Percentiles rank a stretch among this genome's conserved stretches.
Conservation (phyloP, 2,797 vertebrate species). For the Arnoldichthys spilopterus region DNA sequence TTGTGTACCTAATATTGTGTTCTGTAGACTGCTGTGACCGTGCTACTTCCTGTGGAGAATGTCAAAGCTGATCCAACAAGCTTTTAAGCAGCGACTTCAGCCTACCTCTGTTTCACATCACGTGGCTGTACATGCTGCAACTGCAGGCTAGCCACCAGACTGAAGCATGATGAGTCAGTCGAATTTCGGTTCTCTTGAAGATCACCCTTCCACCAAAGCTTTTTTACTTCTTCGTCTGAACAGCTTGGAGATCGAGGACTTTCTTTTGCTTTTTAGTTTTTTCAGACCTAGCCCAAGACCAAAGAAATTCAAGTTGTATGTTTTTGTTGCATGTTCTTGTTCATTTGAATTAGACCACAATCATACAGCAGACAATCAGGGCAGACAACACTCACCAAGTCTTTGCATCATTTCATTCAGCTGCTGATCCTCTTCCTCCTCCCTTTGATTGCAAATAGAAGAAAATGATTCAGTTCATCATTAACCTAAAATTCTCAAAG, state of each 20-base stretch:
- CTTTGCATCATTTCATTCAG: conserved; percentile 90
- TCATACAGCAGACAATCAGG: neutral
- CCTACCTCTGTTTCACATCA: neutral
- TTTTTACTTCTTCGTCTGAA: conserved; percentile 79
- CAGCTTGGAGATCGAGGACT: conserved; percentile 77
- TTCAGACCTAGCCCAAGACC: conserved; percentile 69
- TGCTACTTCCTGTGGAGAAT: neutral
- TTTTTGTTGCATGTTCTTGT: neutral
- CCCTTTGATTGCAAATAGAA: conserved; percentile 74
- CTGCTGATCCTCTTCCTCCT: conserved; percentile 90
- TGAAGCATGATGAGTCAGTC: neutral
- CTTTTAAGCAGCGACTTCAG: neutral
- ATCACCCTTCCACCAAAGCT: conserved; percentile 64
- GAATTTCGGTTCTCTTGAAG: conserved; percentile 7
- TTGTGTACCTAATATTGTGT: neutral
- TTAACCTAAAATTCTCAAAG: neutral
- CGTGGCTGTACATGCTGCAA: neutral
- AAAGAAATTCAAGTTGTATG: conserved; percentile 1
- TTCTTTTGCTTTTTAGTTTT: conserved; percentile 74
- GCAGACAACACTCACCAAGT: conserved; percentile 76
- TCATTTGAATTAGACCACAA: neutral
- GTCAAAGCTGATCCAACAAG: neutral
- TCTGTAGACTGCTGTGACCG: neutral
- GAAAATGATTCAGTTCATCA: neutral
- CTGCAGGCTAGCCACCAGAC: neutral